Conservation (phyloP, 2,888 invertebrate species). For the Drosophila phalerata region DNA sequence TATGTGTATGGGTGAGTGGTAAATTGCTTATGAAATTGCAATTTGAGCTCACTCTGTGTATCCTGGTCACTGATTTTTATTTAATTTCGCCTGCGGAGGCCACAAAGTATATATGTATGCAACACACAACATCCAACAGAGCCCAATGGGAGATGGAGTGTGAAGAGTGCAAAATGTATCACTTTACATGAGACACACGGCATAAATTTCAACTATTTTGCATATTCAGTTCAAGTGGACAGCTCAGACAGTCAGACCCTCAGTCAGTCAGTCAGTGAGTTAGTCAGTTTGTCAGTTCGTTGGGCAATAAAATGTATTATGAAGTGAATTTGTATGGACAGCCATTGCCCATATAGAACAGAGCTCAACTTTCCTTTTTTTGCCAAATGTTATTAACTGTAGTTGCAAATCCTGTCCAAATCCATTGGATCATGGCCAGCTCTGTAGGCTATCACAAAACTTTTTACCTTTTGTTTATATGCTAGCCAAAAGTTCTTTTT, state of each 20-base stretch:
- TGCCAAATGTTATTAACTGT: conserved; percentile 73
- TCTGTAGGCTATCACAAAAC: conserved; percentile 58
- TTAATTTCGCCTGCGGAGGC: conserved; percentile 72
- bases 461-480: conserved; percentile 73
- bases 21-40: conserved; percentile 84
- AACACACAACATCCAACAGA: not conserved
- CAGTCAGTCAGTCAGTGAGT: conserved; percentile 26
- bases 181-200: conserved; percentile 72
- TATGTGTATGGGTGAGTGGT: conserved; percentile 45
- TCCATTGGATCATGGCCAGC: conserved; percentile 61
- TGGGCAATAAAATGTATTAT: conserved; percentile 61
- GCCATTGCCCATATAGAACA: conserved; percentile 13
- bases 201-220: conserved; percentile 71
- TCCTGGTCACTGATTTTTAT: conserved; percentile 74
- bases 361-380: conserved; percentile 50
- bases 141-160: not conserved
- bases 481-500: conserved; percentile 59
- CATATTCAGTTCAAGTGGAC: conserved; percentile 61
- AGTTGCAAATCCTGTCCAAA: conserved; percentile 72
- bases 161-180: conserved; percentile 60
- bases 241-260: conserved; percentile 18
- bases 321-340: conserved; percentile 61
- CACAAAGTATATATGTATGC: conserved; percentile 35
- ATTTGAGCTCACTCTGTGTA: conserved; percentile 73
- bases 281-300: conserved; percentile 44